Conservation (phyloP, 2,113 vertebrate genomes). For the Synchiropus splendidus region DNA sequence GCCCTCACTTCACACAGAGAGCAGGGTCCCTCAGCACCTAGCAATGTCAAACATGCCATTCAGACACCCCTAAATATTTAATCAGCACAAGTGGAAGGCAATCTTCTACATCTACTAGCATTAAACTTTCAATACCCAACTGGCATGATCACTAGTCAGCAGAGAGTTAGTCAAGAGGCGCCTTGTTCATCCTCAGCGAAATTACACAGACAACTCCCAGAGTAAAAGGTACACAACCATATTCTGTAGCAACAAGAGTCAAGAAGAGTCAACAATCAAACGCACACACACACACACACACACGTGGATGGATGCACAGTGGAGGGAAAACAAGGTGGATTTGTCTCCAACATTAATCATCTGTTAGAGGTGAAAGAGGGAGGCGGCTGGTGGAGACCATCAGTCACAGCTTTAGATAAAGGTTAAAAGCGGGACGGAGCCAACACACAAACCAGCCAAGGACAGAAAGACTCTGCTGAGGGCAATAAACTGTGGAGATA, state of each 20-base stretch:
- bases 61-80: conserved; percentile 65
- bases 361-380: conserved; percentile 33
- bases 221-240: conserved; percentile 16
- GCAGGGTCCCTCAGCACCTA: conserved; percentile 42
- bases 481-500: conserved; percentile 13
- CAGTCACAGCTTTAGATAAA: conserved; percentile 43
- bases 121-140: conserved; percentile 64
- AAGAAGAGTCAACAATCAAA: conserved; percentile 2
- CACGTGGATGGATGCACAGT: conserved; percentile 1
- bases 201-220: conserved; percentile 8
- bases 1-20: conserved; percentile 30
- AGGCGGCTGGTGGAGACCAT: conserved; percentile 38
- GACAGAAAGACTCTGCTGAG: conserved; percentile 25
- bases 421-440: conserved; percentile 35
- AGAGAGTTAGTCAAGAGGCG: conserved; percentile 31
- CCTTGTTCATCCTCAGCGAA: conserved; percentile 21
- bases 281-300: conserved; percentile 6
- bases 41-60: conserved; percentile 53
- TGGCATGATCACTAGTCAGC: conserved; percentile 51
- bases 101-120: conserved; percentile 60
- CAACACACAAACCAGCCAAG: conserved; percentile 25
- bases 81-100: conserved; percentile 63
- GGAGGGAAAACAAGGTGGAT: conserved; percentile 17
- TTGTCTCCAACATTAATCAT: conserved; percentile 42
- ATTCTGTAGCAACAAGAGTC: background rate